Base-by-base conservation (phyloP, 2,888 invertebrate species). In the Drosophila borealis region DNA sequence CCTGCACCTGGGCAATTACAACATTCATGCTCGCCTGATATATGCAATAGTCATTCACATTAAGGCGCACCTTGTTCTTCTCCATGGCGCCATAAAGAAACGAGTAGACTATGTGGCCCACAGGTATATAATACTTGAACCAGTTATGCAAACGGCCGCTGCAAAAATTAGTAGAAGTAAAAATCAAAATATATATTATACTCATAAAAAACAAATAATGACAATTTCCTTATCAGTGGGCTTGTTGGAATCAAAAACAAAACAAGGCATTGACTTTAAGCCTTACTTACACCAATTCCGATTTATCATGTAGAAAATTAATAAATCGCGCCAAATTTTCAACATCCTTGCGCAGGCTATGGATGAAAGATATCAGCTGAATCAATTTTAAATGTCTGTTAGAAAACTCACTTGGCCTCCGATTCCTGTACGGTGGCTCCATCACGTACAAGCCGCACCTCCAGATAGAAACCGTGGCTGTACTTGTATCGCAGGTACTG, bases 21-120 rank as follows among this genome's bases (percentile, higher is more conserved):
- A 96, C 96, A 90, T 96, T 96, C 41, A 97, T 93, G 2, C 95
- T 95, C 0, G 96, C 96, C 91, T 96, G 96, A 49, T 95, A 95
- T 37, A 97, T 94, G 61, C 94, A 95, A 91, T 97, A 97, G 91
- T 96, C 96, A 81, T 95, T 95, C 9, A 96, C 94, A 63, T 94
- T 93, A 1, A 94, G 92, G 11, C 93, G 91, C 9, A 89, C 86
- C 78, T 94, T 95, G 44, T 94, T 94, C 34, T 92, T 91, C 89
- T 96, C 96, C 93, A 96, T 94, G 11, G 94, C 93, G 3, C 94
- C 94, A 91, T 96, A 96, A 88, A 96, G 94, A 55, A 93, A 92
- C 0, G 95, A 95, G 94, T 96, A 95, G 21, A 93, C 93, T 63
- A 94, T 92, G 17, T 92, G 93, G 33, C 76, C 92, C 86, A 89